Base-by-base conservation (phyloP, 2,888 invertebrate genomes). In the Pyrocoelia pectoralis region DNA sequence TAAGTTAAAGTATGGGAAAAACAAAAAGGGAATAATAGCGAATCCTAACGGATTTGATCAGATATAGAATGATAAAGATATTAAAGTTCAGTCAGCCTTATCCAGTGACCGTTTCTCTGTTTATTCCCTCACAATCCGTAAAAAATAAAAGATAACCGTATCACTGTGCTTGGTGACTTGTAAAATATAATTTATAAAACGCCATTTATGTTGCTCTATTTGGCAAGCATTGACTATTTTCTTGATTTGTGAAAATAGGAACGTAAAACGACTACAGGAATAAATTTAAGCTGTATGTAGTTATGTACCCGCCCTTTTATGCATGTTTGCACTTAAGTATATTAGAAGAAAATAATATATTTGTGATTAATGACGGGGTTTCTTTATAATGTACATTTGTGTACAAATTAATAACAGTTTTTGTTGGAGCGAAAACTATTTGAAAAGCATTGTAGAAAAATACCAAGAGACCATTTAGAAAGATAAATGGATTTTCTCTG, bases 151-250 rank as follows among this genome's bases (percentile, higher is more conserved):
- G 52, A 52, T 46, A 53, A 61, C 61, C n/a, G 65, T 64, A 68
- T 67, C 64, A 56, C 51, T 41, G 59, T 67, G 68, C 65, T 54
- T 66, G 63, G 63, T 65, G 68, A 69, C 61, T 69, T 64, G 67
- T 69, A 66, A 69, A 69, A 69, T 46, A 63, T 70, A 70, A 70
- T 70, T 70, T 70, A 68, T 70, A 68, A 70, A 70, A 70, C 65
- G 64, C 66, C 68, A 65, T 70, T 68, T 70, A 65, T 66, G 69
- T 68, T 66, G 68, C 65, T 60, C 65, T 66, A 68, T 69, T 69
- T 66, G 66, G 69, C 66, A 68, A 68, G 65, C 66, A 69, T 69
- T 67, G 69, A 69, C 66, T 66, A 63, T 67, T 63, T 67, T 63
- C 64, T 59, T 63, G 69, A 69, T 69, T 69, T 67, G 65, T 67